These are phyloP conservation scores for Euspilapteryx auroguttella DNA, from an alignment of 2,888 invertebrate species.

Conservation along the genomic window DNA sequence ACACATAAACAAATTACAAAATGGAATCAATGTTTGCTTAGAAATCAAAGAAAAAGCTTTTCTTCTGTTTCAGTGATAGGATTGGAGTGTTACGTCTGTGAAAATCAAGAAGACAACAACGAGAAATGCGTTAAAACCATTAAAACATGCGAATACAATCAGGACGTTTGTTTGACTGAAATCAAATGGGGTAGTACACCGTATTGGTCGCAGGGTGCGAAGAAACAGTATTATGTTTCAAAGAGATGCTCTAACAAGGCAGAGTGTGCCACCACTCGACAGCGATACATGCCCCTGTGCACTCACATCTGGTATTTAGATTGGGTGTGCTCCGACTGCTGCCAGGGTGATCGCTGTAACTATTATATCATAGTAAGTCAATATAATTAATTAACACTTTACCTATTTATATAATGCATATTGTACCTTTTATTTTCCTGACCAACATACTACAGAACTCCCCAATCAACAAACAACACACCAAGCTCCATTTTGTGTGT, in stretches of 20 bases:
- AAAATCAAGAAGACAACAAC: conserved; percentile 86
- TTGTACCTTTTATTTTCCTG: background rate
- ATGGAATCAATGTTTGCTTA: too few species aligned
- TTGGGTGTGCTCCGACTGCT: conserved; percentile 96
- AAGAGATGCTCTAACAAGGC: conserved; percentile 85
- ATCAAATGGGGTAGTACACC: conserved; percentile 96
- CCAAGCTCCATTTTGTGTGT: too few species aligned
- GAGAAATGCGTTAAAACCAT: conserved; percentile 93
- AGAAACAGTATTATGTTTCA: conserved; percentile 91
- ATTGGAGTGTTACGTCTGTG: conserved; percentile 94
- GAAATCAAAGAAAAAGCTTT: too few species aligned
- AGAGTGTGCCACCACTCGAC: conserved; percentile 73
- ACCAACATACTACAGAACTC: background rate
- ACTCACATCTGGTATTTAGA: conserved; percentile 95
- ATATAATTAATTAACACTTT: background rate
- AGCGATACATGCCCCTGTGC: conserved; percentile 74
- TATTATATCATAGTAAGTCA: conserved; percentile 90
- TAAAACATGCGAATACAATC: conserved; percentile 83
- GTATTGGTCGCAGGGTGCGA: conserved; percentile 91
- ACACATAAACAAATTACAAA: too few species aligned
- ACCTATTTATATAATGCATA: background rate
- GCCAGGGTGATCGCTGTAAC: conserved; percentile 94
- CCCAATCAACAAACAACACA: too few species aligned
- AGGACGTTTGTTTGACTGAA: conserved; percentile 86
- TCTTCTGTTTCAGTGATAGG: conserved; percentile 58